phyloP scores from a whole-genome alignment of 2,797 vertebrate genomes.

The Pteropus rufus region DNA sequence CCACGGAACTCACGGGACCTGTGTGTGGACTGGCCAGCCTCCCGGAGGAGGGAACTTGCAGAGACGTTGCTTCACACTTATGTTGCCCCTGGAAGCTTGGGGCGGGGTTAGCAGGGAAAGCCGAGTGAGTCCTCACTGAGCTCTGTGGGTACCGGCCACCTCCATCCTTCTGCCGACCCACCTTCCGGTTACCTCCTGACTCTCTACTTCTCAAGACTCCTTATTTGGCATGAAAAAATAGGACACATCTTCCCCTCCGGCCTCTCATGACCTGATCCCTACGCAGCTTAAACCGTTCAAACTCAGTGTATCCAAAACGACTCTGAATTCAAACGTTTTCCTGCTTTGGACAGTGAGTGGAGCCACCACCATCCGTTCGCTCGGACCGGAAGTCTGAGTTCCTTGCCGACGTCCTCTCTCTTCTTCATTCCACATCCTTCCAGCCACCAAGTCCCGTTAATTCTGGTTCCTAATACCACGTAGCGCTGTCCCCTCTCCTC shows the following conservation, averaged over 20 bases:
- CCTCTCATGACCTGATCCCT: neutral
- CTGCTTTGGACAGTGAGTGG: neutral
- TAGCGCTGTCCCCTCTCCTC: neutral
- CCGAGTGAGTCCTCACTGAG: neutral
- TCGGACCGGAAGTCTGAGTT: neutral
- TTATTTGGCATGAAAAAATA: neutral
- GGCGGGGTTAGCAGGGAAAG: neutral
- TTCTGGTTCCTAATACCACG: neutral
- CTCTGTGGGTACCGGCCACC: too few relatives aligned
- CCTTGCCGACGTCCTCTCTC: neutral
- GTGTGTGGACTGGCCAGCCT: neutral
- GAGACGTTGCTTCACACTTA: neutral
- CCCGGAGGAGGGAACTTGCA: neutral
- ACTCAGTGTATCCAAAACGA: neutral
- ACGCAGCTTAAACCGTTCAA: neutral
- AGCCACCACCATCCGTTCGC: too few relatives aligned
- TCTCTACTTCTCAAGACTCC: neutral
- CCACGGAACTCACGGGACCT: neutral
- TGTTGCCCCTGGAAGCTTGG: neutral
- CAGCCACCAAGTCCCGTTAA: neutral
- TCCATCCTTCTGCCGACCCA: neutral
- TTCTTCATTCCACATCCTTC: accelerated
- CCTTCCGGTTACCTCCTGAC: neutral
- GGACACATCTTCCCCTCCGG: neutral
- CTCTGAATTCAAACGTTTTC: neutral